These are phyloP conservation scores for Gila robusta DNA, from an alignment of 2,797 vertebrate species.

Conservation along the genomic window DNA sequence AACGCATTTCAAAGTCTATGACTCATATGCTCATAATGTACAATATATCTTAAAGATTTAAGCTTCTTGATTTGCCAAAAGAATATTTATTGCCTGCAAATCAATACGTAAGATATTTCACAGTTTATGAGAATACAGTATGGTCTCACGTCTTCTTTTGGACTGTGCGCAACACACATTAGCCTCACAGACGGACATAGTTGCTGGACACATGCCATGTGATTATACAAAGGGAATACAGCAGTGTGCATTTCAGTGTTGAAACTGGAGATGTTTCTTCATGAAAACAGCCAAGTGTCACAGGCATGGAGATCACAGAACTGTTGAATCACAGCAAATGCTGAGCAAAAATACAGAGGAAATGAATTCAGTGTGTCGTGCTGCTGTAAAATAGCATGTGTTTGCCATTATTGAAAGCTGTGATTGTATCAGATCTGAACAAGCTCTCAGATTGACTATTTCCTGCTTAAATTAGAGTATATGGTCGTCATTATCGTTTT, in stretches of 20 bases:
- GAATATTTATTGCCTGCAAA: conserved; percentile 46
- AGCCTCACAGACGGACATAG: conserved; percentile 20
- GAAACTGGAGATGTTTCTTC: conserved; percentile 41
- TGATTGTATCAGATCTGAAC: conserved; percentile 44
- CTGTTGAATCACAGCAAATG: conserved; percentile 25
- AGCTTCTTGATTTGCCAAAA: conserved; percentile 14
- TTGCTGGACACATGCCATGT: conserved; percentile 23
- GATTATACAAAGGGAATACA: conserved; percentile 7
- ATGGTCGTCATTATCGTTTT: conserved; percentile 42
- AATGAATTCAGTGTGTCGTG: conserved; percentile 18
- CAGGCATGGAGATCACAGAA: conserved; percentile 31
- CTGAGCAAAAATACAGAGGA: conserved; percentile 32
- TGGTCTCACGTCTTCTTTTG: conserved; percentile 34
- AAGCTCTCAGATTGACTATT: conserved; percentile 33
- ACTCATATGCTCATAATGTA: background rate
- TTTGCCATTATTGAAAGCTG: conserved; percentile 45
- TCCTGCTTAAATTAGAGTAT: conserved; percentile 20
- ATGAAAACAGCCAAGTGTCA: conserved; percentile 37
- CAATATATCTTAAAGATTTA: conserved; percentile 32
- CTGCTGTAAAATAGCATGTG: conserved; percentile 37
- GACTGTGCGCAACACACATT: conserved; percentile 7
- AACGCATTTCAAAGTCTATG: conserved; percentile 39
- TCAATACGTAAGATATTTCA: conserved; percentile 42
- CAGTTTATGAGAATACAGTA: conserved; percentile 39
- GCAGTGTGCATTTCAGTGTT: conserved; percentile 18